Conservation (phyloP, 2,888 invertebrate genomes). For the Melikaiella ostensackeni region DNA sequence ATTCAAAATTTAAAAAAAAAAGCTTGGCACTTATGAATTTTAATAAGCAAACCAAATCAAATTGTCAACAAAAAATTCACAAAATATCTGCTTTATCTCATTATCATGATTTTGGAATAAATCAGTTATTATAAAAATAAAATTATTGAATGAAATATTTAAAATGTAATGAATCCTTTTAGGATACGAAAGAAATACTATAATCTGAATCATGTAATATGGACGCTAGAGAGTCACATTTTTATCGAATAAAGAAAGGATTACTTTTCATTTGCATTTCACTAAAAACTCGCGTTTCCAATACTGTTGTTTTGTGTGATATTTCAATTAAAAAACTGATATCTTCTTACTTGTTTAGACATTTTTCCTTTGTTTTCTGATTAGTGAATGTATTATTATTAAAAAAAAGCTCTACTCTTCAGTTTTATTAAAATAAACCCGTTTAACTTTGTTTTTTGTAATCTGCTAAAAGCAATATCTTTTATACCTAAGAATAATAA, state of each 20-base stretch:
- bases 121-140: neutral
- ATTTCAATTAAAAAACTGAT: neutral
- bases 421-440: neutral
- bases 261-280: neutral
- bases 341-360: too few species aligned
- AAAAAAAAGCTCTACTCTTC: neutral
- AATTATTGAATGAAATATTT: neutral
- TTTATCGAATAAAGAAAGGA: neutral
- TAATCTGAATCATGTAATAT: neutral
- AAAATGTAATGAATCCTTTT: too few species aligned
- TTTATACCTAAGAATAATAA: too few species aligned
- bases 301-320: neutral
- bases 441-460: too few species aligned
- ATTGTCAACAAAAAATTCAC: too few species aligned
- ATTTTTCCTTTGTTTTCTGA: neutral
- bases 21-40: too few species aligned
- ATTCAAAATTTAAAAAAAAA: too few species aligned
- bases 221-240: too few species aligned
- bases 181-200: neutral
- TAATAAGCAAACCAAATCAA: too few species aligned
- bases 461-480: too few species aligned
- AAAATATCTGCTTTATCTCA: neutral
- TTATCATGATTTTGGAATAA: neutral
- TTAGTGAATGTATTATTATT: neutral
- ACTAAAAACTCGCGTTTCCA: neutral